Conservation (phyloP, 2,113 vertebrate genomes). For the Antidorcas marsupialis region DNA sequence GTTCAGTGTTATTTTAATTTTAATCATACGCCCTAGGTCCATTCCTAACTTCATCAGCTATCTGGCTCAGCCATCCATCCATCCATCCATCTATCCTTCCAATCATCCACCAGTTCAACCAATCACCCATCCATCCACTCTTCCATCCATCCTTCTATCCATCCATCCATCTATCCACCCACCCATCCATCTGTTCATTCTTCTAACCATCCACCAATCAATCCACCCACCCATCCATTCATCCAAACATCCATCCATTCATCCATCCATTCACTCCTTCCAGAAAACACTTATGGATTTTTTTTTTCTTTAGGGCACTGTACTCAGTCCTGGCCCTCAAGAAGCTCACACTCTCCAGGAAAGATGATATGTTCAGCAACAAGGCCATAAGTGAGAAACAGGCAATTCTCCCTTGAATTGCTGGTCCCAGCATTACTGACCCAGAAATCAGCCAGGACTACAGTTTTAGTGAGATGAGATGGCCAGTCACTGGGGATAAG, state of each 20-base stretch:
- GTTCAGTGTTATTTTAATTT: not conserved
- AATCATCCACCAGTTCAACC: not conserved
- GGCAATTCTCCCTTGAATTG: not conserved
- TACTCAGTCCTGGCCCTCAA: not conserved
- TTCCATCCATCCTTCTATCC: not conserved
- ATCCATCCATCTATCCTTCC: not conserved
- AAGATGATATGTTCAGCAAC: not conserved
- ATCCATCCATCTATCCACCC: not conserved
- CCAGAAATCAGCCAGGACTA: not conserved
- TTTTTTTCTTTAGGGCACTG: not conserved
- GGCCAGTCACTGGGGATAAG: not conserved
- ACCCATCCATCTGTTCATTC: not conserved
- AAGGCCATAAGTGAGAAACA: not conserved
- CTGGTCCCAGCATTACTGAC: not conserved
- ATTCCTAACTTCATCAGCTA: not conserved
- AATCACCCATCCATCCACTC: not conserved
- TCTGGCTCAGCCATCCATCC: not conserved
- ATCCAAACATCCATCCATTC: not conserved
- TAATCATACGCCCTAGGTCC: not conserved
- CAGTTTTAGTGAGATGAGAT: not conserved
- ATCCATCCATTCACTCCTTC: not conserved
- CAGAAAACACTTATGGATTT: not conserved
- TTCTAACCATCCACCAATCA: too few relatives aligned
- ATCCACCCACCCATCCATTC: not conserved
- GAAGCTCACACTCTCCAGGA: not conserved